Evolutionary conservation across 2,797 vertebrate genomes (phyloP), one percentile per base, ranked within the genome.

Genomic region (Gadopsis bispinosus): DNA sequence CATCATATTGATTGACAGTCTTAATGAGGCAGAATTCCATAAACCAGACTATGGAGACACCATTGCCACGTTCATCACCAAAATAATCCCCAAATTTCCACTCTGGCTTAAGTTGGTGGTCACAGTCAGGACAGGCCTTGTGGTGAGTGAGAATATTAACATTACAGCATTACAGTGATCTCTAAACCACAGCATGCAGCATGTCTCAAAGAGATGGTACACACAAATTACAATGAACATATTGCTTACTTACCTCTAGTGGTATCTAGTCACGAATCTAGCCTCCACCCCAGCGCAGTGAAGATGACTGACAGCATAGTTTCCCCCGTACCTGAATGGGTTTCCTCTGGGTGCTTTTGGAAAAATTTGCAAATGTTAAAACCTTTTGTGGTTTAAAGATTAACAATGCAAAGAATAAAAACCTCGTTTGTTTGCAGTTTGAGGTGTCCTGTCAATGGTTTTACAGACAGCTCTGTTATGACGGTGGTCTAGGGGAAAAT

Each of bases 31-130:
- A 29, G 98, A 99, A 87, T 99, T 99, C 87, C 98, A 99, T 87
- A 99, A 99, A 74, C 98, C 98, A 29, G 98, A 99, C 94, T 98
- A 99, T 43, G 98, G 98, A 53, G 97, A 99, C 89, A 99, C 98
- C 2, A 95, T 99, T 60, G 96, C 97, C 63, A 97, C 98, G 11
- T 99, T 99, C 92, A 95, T 99, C 82, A 91, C 95, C 79, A 99
- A 96, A 91, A 95, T 99, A 74, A 95, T 99, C 81, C 93, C 92
- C 71, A 97, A 95, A 73, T 98, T 99, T 91, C 98, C 98, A 66
- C 62, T 89, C 47, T 99, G 98, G 98, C 94, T 99, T 76, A 99
- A 99, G 88, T 89, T 99, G 84, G 95, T 99, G 83, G 96, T 99
- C 92, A 99, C 98, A 5, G 94, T 99, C 71, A 94, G 97, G 92